A percentile compares a stretch with the other conserved stretches of the same genome.
These are phyloP conservation scores for Botrylloides violaceus DNA, from an alignment of 23 tunicate species.

Conservation along the genomic window DNA sequence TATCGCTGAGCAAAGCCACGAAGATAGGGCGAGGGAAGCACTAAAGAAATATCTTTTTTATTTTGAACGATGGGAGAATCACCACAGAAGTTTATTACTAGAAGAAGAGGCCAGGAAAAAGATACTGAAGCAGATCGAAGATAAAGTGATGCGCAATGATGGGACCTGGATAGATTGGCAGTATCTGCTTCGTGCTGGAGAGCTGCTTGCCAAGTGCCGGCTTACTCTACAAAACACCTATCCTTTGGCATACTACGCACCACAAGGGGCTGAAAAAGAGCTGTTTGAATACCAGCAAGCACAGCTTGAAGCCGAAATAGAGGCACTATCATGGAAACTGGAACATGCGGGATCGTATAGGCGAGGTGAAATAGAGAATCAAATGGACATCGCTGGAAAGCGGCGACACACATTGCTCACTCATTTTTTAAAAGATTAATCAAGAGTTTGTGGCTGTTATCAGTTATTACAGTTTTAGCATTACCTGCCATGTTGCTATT, in stretches of 20 bases:
- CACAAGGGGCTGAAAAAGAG: conserved; percentile 57
- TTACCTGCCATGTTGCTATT: conserved; percentile 1
- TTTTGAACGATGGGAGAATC: conserved; percentile 93
- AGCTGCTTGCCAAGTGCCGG: conserved; percentile 90
- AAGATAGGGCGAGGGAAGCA: conserved; percentile 74
- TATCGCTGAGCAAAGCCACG: conserved; percentile 35
- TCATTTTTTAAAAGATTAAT: conserved; percentile 19
- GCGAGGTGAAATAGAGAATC: conserved; percentile 75
- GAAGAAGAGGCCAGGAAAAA: conserved; percentile 70
- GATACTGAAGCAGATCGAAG: conserved; percentile 72
- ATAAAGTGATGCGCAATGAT: conserved; percentile 48
- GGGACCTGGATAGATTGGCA: conserved; percentile 99
- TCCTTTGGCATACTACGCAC: conserved; percentile 81
- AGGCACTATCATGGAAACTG: conserved; percentile 83
- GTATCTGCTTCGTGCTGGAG: conserved; percentile 80
- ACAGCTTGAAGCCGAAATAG: conserved; percentile 85
- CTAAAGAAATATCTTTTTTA: conserved; percentile 81
- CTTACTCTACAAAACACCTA: conserved; percentile 80
- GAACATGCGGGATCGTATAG: conserved; percentile 62
- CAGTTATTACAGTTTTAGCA: too few species aligned
- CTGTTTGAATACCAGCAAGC: conserved; percentile 96
- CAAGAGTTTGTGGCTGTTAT: too few species aligned
- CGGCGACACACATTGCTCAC: conserved; percentile 52
- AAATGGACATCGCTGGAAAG: conserved; percentile 76
- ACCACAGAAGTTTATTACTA: conserved; percentile 51